These are phyloP conservation scores for Arge pagana DNA, from an alignment of 2,888 invertebrate genomes.

Conservation along the genomic window DNA sequence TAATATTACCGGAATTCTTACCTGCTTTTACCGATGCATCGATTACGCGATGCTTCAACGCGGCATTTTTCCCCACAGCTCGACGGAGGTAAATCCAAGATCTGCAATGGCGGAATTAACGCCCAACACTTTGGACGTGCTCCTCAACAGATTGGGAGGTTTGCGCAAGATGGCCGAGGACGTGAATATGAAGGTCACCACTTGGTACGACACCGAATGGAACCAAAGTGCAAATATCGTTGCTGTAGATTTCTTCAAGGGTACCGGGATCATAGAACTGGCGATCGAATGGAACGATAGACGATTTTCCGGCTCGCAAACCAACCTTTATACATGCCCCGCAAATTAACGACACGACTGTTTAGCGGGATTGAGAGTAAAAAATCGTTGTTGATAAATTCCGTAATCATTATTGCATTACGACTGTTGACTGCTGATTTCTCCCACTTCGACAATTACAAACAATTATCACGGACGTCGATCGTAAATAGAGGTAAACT, in stretches of 20 bases:
- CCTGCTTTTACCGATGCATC: no score
- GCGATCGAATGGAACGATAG: slow-evolving; percentile 47
- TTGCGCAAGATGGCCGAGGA: slow-evolving; percentile 68
- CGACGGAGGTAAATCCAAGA: slow-evolving; percentile 46
- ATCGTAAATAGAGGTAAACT: no score
- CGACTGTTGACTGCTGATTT: no score
- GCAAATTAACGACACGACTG: no score
- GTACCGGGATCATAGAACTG: slow-evolving; percentile 70
- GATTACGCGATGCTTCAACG: neutral
- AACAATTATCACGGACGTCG: no score
- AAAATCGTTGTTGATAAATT: no score
- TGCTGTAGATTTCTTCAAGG: slow-evolving; percentile 74
- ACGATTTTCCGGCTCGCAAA: slow-evolving; percentile 29
- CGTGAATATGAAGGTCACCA: slow-evolving; percentile 72
- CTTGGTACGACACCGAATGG: slow-evolving; percentile 72
- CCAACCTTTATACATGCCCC: slow-evolving; percentile 9
- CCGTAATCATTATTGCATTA: no score
- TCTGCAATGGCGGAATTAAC: slow-evolving; percentile 79
- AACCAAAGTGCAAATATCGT: slow-evolving; percentile 71
- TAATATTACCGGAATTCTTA: no score
- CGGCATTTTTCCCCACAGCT: slow-evolving; percentile 16
- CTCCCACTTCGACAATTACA: no score
- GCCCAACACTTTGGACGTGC: slow-evolving; percentile 67
- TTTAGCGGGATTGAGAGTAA: no score
- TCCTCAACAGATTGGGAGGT: slow-evolving; percentile 66